phyloP scores from a whole-genome alignment of 2,797 vertebrate species.

The Sebastes minor region DNA sequence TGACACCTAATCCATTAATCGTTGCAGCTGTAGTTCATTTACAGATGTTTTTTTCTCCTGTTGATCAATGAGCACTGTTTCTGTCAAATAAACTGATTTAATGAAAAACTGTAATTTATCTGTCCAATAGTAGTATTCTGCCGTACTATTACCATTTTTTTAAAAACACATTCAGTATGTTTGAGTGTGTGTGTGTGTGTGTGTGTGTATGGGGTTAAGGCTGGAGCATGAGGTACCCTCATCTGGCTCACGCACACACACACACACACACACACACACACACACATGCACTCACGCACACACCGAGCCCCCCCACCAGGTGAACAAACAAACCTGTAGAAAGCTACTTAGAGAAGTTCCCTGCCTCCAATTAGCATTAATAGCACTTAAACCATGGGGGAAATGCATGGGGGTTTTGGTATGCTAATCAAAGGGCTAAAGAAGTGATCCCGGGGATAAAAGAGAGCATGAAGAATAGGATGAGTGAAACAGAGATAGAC shows the following conservation, averaged over 20 bases:
- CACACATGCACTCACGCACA: constrained; percentile 7
- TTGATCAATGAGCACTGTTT: background rate
- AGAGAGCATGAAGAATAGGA: constrained; percentile 78
- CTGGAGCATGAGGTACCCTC: background rate
- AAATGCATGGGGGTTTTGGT: constrained; percentile 77
- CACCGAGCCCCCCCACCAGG: constrained; percentile 67
- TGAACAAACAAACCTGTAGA: constrained; percentile 79
- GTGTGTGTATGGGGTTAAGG: background rate
- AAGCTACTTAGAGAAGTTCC: constrained; percentile 66
- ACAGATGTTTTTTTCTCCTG: too few relatives aligned
- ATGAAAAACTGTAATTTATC: background rate
- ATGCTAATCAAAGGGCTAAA: constrained; percentile 81
- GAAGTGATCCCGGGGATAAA: constrained; percentile 80
- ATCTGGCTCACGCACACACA: too few relatives aligned
- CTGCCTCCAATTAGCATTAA: constrained; percentile 80
- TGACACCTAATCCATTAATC: too few relatives aligned
- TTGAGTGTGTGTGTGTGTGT: background rate
- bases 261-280: constrained; percentile 5
- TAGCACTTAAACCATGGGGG: constrained; percentile 79
- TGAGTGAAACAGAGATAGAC: constrained; percentile 75
- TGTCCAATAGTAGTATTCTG: background rate
- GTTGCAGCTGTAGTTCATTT: too few relatives aligned
- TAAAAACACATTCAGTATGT: background rate
- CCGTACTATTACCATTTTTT: background rate
- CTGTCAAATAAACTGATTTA: background rate